phyloP scores from a whole-genome alignment of 1,140 invertebrate species.

The Megathymus violae region DNA sequence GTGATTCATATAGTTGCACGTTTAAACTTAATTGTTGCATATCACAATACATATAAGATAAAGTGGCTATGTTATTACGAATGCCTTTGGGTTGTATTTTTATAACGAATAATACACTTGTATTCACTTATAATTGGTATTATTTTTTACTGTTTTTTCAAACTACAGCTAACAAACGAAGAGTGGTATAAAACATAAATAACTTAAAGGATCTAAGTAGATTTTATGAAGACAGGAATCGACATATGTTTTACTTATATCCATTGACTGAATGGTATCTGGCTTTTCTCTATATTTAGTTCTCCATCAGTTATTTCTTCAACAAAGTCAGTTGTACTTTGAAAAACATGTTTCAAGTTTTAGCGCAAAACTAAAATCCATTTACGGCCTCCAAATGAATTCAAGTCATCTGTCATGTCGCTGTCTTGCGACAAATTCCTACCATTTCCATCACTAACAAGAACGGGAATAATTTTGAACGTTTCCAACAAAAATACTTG shows the following conservation, averaged over 20 bases:
- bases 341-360: conserved; percentile 36
- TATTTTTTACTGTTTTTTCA: too few relatives aligned
- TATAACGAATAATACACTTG: too few relatives aligned
- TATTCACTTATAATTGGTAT: too few relatives aligned
- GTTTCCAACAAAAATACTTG: conserved; percentile 57
- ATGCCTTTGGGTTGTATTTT: too few relatives aligned
- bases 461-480: conserved; percentile 50
- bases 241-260: too few relatives aligned
- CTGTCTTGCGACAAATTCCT: conserved; percentile 57
- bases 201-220: too few relatives aligned
- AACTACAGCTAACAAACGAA: too few relatives aligned
- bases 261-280: not conserved
- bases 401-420: conserved; percentile 48
- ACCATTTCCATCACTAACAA: conserved; percentile 47
- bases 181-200: too few relatives aligned
- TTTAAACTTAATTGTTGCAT: not conserved
- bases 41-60: too few relatives aligned
- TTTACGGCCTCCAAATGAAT: conserved; percentile 27
- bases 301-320: not conserved
- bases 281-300: not conserved
- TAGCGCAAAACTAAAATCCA: conserved; percentile 35
- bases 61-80: too few relatives aligned
- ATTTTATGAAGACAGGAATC: too few relatives aligned
- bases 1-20: not conserved
- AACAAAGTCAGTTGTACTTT: conserved; percentile 17